A percentile compares a stretch with the other conserved stretches of the same genome.
Evolutionary conservation across 2,113 vertebrate species (phyloP).

Genomic region (Ploceus nigricollis): DNA sequence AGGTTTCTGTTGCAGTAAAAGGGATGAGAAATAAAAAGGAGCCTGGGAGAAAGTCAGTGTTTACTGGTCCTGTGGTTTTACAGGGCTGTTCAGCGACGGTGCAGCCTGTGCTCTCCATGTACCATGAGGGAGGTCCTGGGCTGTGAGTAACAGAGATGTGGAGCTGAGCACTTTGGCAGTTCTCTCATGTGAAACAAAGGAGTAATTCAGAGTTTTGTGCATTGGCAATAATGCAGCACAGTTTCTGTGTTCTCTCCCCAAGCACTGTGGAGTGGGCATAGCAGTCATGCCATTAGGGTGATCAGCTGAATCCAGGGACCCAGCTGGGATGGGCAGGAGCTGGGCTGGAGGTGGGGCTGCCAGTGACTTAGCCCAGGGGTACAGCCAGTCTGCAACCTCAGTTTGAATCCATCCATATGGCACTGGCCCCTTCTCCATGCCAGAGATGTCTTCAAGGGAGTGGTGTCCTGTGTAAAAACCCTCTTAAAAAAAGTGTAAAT

Average conservation of each 20-base stretch:
- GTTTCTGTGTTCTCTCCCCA: not conserved
- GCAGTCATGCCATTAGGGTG: not conserved
- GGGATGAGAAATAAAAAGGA: not conserved
- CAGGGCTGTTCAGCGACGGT: not conserved
- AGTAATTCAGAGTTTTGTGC: not conserved
- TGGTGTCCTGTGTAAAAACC: not conserved
- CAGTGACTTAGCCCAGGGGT: not conserved
- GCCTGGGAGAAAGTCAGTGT: not conserved
- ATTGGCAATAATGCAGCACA: not conserved
- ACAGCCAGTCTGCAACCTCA: not conserved
- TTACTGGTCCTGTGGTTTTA: not conserved
- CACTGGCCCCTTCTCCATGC: fast-evolving
- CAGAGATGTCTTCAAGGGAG: not conserved
- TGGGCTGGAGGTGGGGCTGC: not conserved
- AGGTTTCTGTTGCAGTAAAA: not conserved
- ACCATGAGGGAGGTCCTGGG: not conserved
- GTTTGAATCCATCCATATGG: fast-evolving
- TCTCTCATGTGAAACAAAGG: not conserved
- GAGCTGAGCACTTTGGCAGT: not conserved
- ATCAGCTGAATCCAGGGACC: not conserved
- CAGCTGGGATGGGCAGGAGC: not conserved
- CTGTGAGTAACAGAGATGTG: not conserved
- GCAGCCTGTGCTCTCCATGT: not conserved
- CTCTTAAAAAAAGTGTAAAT: not conserved
- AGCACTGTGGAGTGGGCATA: no score